Evolutionary conservation across 2,888 invertebrate species (phyloP).

Genomic region (Apotomis betuletana): DNA sequence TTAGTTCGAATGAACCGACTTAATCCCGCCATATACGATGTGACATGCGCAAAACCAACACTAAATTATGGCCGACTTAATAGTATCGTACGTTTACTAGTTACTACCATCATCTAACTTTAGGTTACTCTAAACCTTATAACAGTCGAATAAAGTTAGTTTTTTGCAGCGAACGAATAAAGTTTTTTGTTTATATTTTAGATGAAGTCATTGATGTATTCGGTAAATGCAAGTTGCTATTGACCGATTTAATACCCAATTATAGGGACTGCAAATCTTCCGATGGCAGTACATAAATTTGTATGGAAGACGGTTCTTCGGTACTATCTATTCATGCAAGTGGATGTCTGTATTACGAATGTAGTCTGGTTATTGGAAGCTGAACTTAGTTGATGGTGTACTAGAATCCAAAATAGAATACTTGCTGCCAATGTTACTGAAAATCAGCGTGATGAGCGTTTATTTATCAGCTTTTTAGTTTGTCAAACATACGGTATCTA

Average conservation of each 20-base stretch:
- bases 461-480: no score
- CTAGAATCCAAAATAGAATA: no score
- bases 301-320: constrained; percentile 27
- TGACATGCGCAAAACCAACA: constrained; percentile 30
- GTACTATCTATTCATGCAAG: background rate
- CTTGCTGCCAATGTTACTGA: no score
- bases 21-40: constrained; percentile 37
- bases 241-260: constrained; percentile 57
- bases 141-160: constrained; percentile 18
- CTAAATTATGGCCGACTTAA: constrained; percentile 30
- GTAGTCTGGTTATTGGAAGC: no score
- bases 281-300: constrained; percentile 43
- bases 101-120: constrained; percentile 9
- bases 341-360: background rate
- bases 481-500: no score
- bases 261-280: constrained; percentile 48
- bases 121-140: constrained; percentile 10
- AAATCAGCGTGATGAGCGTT: no score
- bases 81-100: constrained; percentile 5
- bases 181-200: constrained; percentile 17
- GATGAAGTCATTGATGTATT: constrained; percentile 46
- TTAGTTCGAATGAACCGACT: constrained; percentile 34
- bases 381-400: no score
- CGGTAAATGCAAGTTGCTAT: constrained; percentile 28
- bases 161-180: no score